Conservation (phyloP, 2,113 vertebrate species). For the Oceanodroma tethys region DNA sequence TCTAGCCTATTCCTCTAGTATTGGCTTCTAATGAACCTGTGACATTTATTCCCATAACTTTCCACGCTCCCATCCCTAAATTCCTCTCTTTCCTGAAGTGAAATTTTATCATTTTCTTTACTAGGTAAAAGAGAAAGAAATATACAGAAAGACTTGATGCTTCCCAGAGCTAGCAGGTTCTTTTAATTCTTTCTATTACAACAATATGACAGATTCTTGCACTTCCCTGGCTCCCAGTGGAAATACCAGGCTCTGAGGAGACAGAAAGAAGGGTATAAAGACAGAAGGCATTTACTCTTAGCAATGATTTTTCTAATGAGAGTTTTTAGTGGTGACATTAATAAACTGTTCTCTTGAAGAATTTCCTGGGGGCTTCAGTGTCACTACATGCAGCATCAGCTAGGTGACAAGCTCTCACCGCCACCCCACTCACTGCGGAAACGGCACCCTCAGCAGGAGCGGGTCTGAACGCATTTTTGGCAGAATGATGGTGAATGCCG, state of each 20-base stretch:
- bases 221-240: constrained; percentile 35
- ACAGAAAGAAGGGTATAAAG: constrained; percentile 20
- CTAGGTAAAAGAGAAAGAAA: neutral
- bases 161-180: constrained; percentile 30
- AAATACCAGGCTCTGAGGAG: constrained; percentile 16
- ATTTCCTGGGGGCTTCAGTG: constrained; percentile 38
- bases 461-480: neutral
- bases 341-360: constrained; percentile 33
- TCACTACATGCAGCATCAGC: constrained; percentile 9
- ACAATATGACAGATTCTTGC: constrained; percentile 59
- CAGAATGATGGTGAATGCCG: neutral
- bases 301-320: constrained; percentile 41
- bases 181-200: constrained; percentile 72
- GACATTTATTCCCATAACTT: constrained; percentile 4
- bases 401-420: neutral
- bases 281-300: constrained; percentile 55
- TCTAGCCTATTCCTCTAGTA: neutral
- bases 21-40: neutral
- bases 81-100: neutral
- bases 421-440: neutral
- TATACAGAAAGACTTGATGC: neutral
- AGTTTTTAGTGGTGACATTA: constrained; percentile 38
- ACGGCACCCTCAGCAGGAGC: neutral
- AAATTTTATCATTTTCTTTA: constrained; percentile 31
- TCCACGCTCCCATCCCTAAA: neutral